Evolutionary conservation across 2,888 invertebrate species (phyloP), one percentile per base, ranked within the genome.

Genomic region (Habrosyne pyritoides): DNA sequence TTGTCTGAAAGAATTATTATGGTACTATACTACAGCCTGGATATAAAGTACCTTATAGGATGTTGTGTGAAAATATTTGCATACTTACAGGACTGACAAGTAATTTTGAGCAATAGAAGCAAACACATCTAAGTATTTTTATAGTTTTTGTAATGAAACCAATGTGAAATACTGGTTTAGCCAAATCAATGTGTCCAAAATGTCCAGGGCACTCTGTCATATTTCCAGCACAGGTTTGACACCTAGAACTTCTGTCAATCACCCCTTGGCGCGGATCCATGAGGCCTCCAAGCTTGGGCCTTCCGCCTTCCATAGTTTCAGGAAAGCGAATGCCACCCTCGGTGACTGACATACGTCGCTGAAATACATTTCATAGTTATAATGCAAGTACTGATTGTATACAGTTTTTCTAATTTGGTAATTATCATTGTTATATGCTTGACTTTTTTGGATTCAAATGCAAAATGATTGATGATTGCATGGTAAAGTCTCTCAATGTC

Each of bases 181-280:
- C 97, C 67, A 99, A 93, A 87, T 99, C 99, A 75, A 99, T 97
- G 85, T 99, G 99, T 3, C 99, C 99, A 92, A 99, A 99, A 88
- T 99, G 99, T 1, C 99, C 99, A 2, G 99, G 99, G 84, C 99
- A 99, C 86, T 99, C 99, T 0, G 98, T 97, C 97, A 99, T 98
- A 80, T 98, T 99, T 49, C 99, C 98, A 61, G 99, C 98, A 84
- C 99, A 99, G 0, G 99, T 99, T 85, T 98, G 98, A 79, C 99
- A 99, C 59, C 98, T 94, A 2, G 98, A 97, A 75, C 95, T 96
- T 69, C 99, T 94, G 85, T 99, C 99, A 47, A 99, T 97, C 58
- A 99, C 99, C 73, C 99, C 99, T 92, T 99, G 99, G 55, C 99
- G 94, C 0, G 99, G 99, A 87, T 99, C 99, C 99, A 99, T 99